These are phyloP conservation scores for Tragelaphus scriptus DNA, from an alignment of 2,113 vertebrate species.

Conservation along the genomic window DNA sequence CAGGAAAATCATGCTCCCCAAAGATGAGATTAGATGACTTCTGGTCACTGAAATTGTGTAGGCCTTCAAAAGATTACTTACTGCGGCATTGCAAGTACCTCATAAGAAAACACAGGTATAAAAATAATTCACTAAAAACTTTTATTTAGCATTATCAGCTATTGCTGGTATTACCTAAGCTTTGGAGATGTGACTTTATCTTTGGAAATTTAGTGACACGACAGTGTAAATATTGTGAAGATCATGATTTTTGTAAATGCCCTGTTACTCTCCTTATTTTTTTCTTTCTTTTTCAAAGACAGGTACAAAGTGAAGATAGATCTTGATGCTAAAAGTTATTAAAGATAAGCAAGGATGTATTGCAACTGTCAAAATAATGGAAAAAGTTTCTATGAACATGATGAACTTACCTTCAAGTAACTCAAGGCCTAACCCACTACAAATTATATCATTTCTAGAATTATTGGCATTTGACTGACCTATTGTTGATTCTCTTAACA, in stretches of 20 bases:
- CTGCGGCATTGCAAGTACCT: conserved; percentile 98
- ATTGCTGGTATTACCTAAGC: not conserved
- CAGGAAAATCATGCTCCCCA: conserved; percentile 97
- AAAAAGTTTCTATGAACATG: not conserved
- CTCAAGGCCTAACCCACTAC: not conserved
- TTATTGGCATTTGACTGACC: not conserved
- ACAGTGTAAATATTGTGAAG: not conserved
- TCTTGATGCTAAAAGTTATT: conserved; percentile 17
- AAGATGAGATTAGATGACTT: conserved; percentile 99
- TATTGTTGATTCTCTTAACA: not conserved
- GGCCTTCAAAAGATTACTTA: conserved; percentile 97
- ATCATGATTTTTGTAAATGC: not conserved
- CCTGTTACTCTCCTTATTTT: not conserved
- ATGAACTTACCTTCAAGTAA: not conserved
- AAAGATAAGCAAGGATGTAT: conserved; percentile 7
- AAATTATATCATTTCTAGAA: not conserved
- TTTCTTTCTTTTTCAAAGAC: conserved; percentile 43
- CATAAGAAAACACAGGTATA: conserved; percentile 95
- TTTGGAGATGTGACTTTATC: not conserved
- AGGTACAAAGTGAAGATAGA: not conserved
- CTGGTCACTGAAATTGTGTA: conserved; percentile 98
- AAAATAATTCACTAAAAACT: not conserved
- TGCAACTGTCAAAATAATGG: not conserved
- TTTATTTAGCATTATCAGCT: not conserved
- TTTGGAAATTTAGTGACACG: not conserved